These are phyloP conservation scores for Paragorgia papillata DNA, from an alignment of 92 coral and sea anemone species.

Conservation along the genomic window DNA sequence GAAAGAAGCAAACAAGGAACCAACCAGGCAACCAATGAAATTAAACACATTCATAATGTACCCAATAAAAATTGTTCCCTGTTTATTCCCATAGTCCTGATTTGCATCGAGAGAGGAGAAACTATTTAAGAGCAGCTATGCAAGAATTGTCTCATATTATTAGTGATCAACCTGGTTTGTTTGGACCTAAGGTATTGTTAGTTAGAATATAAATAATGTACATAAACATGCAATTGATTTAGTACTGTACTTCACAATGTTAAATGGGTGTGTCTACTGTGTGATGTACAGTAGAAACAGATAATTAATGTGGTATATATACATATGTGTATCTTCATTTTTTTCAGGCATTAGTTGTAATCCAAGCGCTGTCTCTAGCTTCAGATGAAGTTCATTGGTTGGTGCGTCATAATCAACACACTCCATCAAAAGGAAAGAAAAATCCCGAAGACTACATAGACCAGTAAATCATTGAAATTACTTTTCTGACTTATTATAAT, in stretches of 20 bases:
- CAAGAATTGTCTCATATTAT: slow-evolving; percentile 84
- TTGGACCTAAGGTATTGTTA: slow-evolving; percentile 92
- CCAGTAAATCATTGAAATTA: slow-evolving; percentile 67
- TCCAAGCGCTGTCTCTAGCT: slow-evolving; percentile 78
- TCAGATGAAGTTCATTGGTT: slow-evolving; percentile 91
- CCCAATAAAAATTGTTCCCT: too few relatives aligned
- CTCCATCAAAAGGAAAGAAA: slow-evolving; percentile 84
- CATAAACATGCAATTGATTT: too few relatives aligned
- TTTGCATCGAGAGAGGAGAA: slow-evolving; percentile 86
- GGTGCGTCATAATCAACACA: slow-evolving; percentile 72
- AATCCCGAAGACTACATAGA: slow-evolving; percentile 83
- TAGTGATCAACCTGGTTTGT: slow-evolving; percentile 93
- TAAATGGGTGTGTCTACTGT: too few relatives aligned
- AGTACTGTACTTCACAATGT: too few relatives aligned
- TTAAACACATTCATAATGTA: too few relatives aligned
- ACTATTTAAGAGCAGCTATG: slow-evolving; percentile 80
- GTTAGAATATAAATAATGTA: background rate
- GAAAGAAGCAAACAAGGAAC: too few relatives aligned
- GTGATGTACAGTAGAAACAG: too few relatives aligned
- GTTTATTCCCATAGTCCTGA: slow-evolving; percentile 59
- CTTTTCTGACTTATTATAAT: too few relatives aligned
- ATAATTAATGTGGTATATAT: too few relatives aligned
- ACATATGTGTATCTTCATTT: background rate
- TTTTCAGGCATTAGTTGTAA: slow-evolving; percentile 73
- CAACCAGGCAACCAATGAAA: too few relatives aligned